Percentiles rank a stretch among this genome's conserved stretches.
phyloP scores from a whole-genome alignment of 2,888 invertebrate genomes.

The Drosophila anomalata region DNA sequence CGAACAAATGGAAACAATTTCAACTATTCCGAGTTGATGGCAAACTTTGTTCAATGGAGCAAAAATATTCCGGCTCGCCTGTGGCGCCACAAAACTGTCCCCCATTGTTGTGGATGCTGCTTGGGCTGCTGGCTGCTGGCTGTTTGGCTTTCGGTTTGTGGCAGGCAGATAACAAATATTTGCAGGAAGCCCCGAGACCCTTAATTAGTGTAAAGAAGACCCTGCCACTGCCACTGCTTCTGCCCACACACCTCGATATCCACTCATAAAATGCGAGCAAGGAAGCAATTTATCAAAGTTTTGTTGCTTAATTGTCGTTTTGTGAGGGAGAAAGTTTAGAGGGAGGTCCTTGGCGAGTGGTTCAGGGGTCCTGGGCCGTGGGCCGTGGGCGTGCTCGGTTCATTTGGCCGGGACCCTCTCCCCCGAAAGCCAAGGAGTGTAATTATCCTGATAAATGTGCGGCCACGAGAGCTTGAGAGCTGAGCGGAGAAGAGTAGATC shows the following conservation, averaged over 20 bases:
- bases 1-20: conserved; percentile 66
- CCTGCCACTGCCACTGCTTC: conserved; percentile 21
- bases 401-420: conserved; percentile 38
- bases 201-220: conserved; percentile 80
- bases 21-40: conserved; percentile 71
- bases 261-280: conserved; percentile 70
- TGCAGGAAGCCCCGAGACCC: conserved; percentile 79
- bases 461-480: conserved; percentile 1
- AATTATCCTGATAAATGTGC: conserved; percentile 59
- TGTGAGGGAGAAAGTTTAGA: conserved; percentile 63
- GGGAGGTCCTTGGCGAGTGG: conserved; percentile 1
- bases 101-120: conserved; percentile 50
- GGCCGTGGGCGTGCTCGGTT: conserved; percentile 54
- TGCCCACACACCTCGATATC: conserved; percentile 8
- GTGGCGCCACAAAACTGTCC: conserved; percentile 71
- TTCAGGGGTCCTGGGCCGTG: conserved; percentile 5
- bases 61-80: conserved; percentile 50
- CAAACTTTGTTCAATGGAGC: conserved; percentile 68
- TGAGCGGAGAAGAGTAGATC: conserved; percentile 6
- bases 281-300: conserved; percentile 81
- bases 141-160: conserved; percentile 67
- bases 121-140: conserved; percentile 24
- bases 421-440: conserved; percentile 29
- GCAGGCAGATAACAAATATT: conserved; percentile 76
- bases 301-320: conserved; percentile 79